Percentiles rank a stretch among this genome's conserved stretches.
Evolutionary conservation across 37 sponge, comb jelly and placozoan genomes (phyloP).

Genomic region (Axinella damicornis): DNA sequence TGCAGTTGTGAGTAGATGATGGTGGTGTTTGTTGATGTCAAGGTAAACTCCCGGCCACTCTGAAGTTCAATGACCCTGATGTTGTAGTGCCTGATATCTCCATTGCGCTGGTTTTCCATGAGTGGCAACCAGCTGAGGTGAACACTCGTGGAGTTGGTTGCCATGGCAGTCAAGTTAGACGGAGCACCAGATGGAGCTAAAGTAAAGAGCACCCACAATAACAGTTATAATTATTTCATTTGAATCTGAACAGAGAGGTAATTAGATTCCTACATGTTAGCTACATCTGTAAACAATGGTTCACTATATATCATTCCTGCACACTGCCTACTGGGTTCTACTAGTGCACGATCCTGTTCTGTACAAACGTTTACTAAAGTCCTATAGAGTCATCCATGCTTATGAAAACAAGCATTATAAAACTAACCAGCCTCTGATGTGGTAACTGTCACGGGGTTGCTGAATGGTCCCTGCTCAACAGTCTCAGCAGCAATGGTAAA

Average conservation of each 20-base stretch:
- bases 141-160: background rate
- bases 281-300: background rate
- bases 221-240: too few species aligned
- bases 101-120: background rate
- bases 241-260: too few species aligned
- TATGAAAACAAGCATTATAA: too few species aligned
- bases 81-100: background rate
- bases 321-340: too few species aligned
- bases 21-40: background rate
- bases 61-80: background rate
- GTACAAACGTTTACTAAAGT: too few species aligned
- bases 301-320: too few species aligned
- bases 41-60: background rate
- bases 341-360: too few species aligned
- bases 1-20: background rate
- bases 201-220: background rate
- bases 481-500: conserved; percentile 39
- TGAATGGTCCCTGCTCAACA: conserved; percentile 34
- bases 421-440: conserved; percentile 43
- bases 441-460: background rate
- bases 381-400: too few species aligned
- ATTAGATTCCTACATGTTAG: too few species aligned
- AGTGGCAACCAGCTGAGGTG: background rate
- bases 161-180: background rate
- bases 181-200: conserved; percentile 44